Percentiles rank a stretch among this genome's conserved stretches.
Conservation (phyloP, 2,888 invertebrate species). For the Ectobius pallidus region DNA sequence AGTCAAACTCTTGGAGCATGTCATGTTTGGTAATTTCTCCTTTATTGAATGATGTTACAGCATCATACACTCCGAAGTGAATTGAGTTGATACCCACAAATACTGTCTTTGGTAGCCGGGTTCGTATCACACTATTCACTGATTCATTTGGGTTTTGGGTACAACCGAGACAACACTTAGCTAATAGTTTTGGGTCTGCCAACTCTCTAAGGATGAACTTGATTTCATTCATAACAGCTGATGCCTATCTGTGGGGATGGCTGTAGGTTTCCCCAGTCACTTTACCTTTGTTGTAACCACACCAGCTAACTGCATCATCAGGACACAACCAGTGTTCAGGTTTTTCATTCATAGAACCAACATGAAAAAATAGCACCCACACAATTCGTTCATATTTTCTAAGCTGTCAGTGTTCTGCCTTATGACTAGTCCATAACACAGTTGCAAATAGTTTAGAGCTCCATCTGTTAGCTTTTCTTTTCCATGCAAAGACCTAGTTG, state of each 20-base stretch:
- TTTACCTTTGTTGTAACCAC: neutral
- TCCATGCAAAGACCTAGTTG: neutral
- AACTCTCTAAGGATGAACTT: slow-evolving; percentile 17
- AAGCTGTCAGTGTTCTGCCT: neutral
- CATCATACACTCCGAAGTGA: slow-evolving; percentile 27
- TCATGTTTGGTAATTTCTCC: neutral
- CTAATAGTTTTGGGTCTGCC: neutral
- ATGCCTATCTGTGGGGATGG: neutral
- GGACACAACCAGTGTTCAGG: neutral
- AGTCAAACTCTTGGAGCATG: neutral
- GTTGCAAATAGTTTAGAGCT: neutral
- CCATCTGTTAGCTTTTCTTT: neutral
- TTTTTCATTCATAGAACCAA: neutral
- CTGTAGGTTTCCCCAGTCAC: neutral
- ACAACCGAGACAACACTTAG: slow-evolving; percentile 26
- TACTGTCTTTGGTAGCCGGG: slow-evolving; percentile 12
- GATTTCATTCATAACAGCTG: neutral
- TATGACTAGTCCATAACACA: slow-evolving; percentile 19
- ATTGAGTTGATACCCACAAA: slow-evolving; percentile 12
- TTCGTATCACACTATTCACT: slow-evolving; percentile 28
- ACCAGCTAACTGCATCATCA: neutral
- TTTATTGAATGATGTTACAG: slow-evolving; percentile 3
- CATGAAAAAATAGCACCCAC: neutral
- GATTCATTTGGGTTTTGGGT: slow-evolving; percentile 23
- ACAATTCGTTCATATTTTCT: neutral